phyloP scores from a whole-genome alignment of 2,113 vertebrate genomes.

The Trichomycterus rosablanca region DNA sequence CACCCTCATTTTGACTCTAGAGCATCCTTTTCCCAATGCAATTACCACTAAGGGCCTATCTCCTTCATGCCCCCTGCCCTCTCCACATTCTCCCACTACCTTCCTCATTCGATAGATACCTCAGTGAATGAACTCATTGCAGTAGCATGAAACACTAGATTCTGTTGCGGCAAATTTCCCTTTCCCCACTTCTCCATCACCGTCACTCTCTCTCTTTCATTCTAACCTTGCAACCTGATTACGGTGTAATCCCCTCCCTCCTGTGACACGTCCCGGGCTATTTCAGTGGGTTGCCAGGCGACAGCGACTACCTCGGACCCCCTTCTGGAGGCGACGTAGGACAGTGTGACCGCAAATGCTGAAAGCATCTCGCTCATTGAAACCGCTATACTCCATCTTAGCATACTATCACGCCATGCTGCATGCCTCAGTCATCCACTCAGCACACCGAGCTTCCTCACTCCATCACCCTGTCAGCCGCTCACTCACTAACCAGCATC shows the following conservation, averaged over 20 bases:
- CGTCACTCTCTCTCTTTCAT: slow-evolving; percentile 12
- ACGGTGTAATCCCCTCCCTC: slow-evolving; percentile 51
- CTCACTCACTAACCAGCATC: slow-evolving; percentile 25
- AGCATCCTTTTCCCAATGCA: slow-evolving; percentile 36
- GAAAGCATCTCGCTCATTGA: slow-evolving; percentile 7
- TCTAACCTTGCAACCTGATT: slow-evolving; percentile 55
- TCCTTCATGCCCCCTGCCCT: slow-evolving; percentile 16
- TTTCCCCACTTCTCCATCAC: slow-evolving; percentile 13
- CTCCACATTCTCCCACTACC: slow-evolving; percentile 49
- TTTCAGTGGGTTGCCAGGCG: slow-evolving; percentile 67
- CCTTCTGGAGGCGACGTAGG: slow-evolving; percentile 44
- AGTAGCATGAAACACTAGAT: slow-evolving; percentile 48
- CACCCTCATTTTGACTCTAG: slow-evolving; percentile 25
- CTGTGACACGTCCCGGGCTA: slow-evolving; percentile 52
- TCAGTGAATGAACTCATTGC: slow-evolving; percentile 47
- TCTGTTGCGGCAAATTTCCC: slow-evolving; percentile 34
- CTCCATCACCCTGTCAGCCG: neutral
- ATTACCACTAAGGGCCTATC: slow-evolving; percentile 30
- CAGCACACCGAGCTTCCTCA: neutral
- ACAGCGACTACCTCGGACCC: slow-evolving; percentile 56
- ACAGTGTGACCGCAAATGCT: slow-evolving; percentile 36
- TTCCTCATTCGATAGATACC: slow-evolving; percentile 43
- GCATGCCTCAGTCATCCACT: neutral
- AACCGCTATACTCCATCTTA: slow-evolving; percentile 22
- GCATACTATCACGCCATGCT: slow-evolving; percentile 13